These are phyloP conservation scores for Megaceryle maxima DNA, from an alignment of 2,113 vertebrate genomes.

Conservation along the genomic window DNA sequence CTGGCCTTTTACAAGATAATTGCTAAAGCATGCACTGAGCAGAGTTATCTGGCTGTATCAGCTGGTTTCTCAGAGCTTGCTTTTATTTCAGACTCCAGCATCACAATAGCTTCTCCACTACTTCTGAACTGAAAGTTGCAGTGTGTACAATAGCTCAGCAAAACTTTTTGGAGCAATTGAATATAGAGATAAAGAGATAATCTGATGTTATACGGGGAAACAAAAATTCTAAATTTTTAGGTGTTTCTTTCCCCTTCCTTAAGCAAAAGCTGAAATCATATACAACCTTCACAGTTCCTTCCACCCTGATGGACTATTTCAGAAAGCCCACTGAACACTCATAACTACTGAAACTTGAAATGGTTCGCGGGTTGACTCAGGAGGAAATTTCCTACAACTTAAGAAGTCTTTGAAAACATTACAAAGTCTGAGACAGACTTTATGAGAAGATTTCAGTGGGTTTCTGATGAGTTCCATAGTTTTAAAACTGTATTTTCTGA, in stretches of 20 bases:
- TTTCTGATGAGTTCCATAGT: not conserved
- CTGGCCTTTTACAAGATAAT: not conserved
- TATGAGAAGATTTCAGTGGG: not conserved
- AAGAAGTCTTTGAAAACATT: not conserved
- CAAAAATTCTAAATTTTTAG: fast-evolving
- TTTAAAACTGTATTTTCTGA: not conserved
- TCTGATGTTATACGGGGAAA: not conserved
- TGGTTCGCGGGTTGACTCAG: not conserved
- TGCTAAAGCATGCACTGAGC: not conserved
- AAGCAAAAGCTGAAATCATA: not conserved
- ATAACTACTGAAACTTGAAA: not conserved
- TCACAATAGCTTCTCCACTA: not conserved
- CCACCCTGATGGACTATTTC: not conserved
- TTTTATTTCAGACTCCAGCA: not conserved
- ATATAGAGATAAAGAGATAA: not conserved
- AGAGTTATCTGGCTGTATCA: not conserved
- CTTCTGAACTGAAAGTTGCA: not conserved
- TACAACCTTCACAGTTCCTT: not conserved
- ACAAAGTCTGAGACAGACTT: not conserved
- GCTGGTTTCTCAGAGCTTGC: not conserved
- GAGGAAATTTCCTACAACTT: not conserved
- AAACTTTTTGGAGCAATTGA: not conserved
- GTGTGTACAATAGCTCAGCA: not conserved
- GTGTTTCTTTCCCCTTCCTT: not conserved
- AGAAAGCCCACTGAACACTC: too few relatives aligned